Evolutionary conservation across 1,140 invertebrate species (phyloP).

Genomic region (Antheraea pernyi): DNA sequence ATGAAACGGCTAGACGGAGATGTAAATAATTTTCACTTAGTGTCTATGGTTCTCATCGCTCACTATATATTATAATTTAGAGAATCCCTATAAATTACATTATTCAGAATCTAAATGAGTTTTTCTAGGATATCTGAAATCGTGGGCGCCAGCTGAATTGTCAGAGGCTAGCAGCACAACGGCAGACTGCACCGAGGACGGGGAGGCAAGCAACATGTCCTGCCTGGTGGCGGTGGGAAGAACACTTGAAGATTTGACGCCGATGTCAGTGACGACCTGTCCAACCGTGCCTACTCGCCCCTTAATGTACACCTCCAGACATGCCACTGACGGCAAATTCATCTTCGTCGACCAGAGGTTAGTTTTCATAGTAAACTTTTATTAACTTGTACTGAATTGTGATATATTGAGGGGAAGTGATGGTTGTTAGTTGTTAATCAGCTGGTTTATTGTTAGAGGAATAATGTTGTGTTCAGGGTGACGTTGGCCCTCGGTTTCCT

Average conservation of each 20-base stretch:
- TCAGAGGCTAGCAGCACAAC: slow-evolving; percentile 77
- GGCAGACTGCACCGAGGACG: slow-evolving; percentile 81
- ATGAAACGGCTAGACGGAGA: no score
- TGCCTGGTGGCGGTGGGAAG: slow-evolving; percentile 92
- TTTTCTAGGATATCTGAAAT: slow-evolving; percentile 90
- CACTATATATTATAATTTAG: no score
- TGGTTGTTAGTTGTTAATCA: no score
- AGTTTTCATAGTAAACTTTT: slow-evolving; percentile 10
- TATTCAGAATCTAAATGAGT: background rate
- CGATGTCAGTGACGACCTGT: slow-evolving; percentile 20
- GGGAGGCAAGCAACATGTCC: slow-evolving; percentile 88
- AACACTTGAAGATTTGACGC: slow-evolving; percentile 80
- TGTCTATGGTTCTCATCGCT: no score
- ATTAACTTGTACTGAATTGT: background rate
- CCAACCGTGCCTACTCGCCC: slow-evolving; percentile 73
- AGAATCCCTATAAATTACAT: background rate
- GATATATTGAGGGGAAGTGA: no score
- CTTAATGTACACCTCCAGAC: slow-evolving; percentile 90
- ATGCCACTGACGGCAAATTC: slow-evolving; percentile 97
- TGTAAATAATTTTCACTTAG: no score
- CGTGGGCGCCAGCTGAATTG: slow-evolving; percentile 91
- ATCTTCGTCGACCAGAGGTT: slow-evolving; percentile 96
- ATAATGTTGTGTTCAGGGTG: slow-evolving; percentile 79
- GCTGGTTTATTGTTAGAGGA: background rate
- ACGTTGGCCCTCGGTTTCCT: slow-evolving; percentile 94